Conservation (phyloP, 2,113 vertebrate genomes). For the Octodon degus region DNA sequence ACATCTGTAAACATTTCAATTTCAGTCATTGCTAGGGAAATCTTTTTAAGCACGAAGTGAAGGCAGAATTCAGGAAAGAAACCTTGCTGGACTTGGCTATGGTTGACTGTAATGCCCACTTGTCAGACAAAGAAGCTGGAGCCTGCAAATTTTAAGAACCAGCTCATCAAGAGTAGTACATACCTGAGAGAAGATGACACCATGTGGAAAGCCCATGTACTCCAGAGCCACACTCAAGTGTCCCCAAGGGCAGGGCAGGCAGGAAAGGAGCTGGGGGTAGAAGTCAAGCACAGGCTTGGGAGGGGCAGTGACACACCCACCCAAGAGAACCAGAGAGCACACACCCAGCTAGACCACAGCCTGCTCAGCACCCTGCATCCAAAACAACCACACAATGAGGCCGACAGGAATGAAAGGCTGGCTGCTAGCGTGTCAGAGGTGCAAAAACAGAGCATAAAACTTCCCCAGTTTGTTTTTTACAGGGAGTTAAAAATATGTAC, state of each 20-base stretch:
- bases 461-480: neutral
- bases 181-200: neutral
- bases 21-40: neutral
- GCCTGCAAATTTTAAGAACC: neutral
- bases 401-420: neutral
- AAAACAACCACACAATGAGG: rapidly evolving
- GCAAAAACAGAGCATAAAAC: neutral
- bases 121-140: neutral
- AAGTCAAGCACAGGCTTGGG: neutral
- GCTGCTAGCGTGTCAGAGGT: neutral
- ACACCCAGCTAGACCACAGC: neutral
- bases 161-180: neutral
- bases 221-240: neutral
- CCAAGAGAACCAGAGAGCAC: neutral
- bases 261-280: neutral
- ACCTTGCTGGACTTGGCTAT: neutral
- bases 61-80: neutral
- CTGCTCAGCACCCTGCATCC: neutral
- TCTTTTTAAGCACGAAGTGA: neutral
- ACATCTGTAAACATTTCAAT: neutral
- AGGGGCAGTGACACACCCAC: neutral
- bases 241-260: neutral
- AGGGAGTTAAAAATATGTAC: neutral
- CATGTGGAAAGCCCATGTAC: neutral
- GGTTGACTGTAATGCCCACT: neutral